Percentiles rank a stretch among this genome's conserved stretches.
These are phyloP conservation scores for Amphiduros pacificus DNA, from an alignment of 2,888 invertebrate genomes.

Conservation along the genomic window DNA sequence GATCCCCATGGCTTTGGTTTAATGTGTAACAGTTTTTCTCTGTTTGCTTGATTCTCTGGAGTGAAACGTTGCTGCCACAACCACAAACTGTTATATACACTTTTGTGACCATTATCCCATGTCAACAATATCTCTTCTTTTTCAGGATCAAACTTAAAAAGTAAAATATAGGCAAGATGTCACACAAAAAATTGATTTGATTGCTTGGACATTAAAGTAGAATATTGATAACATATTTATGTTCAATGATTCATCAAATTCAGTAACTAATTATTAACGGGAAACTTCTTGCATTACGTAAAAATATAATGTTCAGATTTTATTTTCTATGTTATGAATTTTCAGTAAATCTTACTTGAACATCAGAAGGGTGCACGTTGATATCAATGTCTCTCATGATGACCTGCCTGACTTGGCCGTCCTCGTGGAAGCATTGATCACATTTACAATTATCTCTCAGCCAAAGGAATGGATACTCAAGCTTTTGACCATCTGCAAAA, in stretches of 20 bases:
- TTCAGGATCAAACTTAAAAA: slow-evolving; percentile 36
- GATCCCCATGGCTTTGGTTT: slow-evolving; percentile 19
- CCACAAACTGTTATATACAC: slow-evolving; percentile 63
- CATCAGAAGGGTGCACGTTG: slow-evolving; percentile 18
- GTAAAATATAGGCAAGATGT: too few species aligned
- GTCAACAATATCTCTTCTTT: slow-evolving; percentile 21
- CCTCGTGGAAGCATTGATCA: slow-evolving; percentile 67
- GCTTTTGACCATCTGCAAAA: too few species aligned
- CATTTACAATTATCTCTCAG: slow-evolving; percentile 57
- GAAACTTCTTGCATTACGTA: too few species aligned
- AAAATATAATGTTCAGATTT: too few species aligned
- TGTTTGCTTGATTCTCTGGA: not conserved
- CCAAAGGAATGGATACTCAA: slow-evolving; percentile 10
- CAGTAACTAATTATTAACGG: too few species aligned
- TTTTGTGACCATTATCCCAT: slow-evolving; percentile 60
- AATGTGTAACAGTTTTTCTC: slow-evolving; percentile 3
- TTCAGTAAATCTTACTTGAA: slow-evolving; percentile 31
- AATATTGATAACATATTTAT: too few species aligned
- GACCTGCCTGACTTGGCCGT: slow-evolving; percentile 36
- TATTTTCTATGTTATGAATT: too few species aligned
- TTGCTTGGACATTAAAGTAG: too few species aligned
- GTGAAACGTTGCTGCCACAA: slow-evolving; percentile 59
- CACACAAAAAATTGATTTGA: too few species aligned
- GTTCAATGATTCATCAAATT: too few species aligned
- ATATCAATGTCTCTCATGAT: slow-evolving; percentile 39